Percentiles rank a stretch among this genome's conserved stretches.
Evolutionary conservation across 2,113 vertebrate genomes (phyloP).

Genomic region (Equus quagga): DNA sequence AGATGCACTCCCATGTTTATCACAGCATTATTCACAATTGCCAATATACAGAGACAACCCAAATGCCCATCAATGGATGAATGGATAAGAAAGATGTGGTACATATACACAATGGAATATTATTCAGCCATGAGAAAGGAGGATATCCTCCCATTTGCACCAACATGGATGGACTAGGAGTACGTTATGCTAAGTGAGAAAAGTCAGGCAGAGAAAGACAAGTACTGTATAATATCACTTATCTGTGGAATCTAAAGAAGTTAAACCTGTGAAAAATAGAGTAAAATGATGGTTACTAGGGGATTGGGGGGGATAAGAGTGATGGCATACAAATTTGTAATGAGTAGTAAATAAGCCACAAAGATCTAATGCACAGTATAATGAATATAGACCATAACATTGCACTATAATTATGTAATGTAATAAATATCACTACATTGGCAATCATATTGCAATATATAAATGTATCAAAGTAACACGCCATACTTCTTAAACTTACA

Average conservation of each 20-base stretch:
- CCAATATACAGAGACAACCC: not conserved
- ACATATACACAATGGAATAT: not conserved
- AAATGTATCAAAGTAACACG: too few relatives aligned
- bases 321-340: too few relatives aligned
- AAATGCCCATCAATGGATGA: not conserved
- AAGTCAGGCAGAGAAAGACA: not conserved
- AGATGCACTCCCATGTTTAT: not conserved
- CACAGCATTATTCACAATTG: not conserved
- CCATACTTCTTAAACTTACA: too few relatives aligned
- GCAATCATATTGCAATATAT: too few relatives aligned
- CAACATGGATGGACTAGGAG: not conserved
- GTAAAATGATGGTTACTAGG: too few relatives aligned
- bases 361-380: too few relatives aligned
- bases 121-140: not conserved
- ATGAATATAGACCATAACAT: too few relatives aligned
- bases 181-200: not conserved
- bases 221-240: not conserved
- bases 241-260: not conserved
- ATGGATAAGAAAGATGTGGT: not conserved
- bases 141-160: not conserved
- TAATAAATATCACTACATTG: too few relatives aligned
- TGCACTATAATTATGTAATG: too few relatives aligned
- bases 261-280: too few relatives aligned
- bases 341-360: too few relatives aligned
- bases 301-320: too few relatives aligned